phyloP scores from a whole-genome alignment of 2,888 invertebrate genomes.

The Lamellibrachia columna region DNA sequence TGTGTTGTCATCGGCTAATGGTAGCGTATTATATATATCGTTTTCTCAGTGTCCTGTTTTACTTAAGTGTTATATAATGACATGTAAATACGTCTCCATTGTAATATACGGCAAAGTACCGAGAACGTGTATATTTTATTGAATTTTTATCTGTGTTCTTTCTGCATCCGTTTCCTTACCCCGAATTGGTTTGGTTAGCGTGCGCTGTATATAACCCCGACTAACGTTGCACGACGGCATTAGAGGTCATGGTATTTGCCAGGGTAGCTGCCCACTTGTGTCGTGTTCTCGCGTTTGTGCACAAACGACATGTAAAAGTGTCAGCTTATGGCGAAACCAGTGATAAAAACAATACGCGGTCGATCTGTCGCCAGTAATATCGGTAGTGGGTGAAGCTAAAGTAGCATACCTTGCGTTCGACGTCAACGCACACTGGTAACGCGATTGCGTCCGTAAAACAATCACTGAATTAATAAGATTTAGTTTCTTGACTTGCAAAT shows the following conservation, averaged over 20 bases:
- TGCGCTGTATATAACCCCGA: background rate
- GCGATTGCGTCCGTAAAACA: background rate
- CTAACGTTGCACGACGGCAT: background rate
- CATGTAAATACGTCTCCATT: background rate
- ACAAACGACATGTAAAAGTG: background rate
- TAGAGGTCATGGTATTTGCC: background rate
- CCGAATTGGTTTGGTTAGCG: background rate
- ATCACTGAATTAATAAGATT: background rate
- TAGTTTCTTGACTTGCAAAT: background rate
- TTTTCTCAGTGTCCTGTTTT: background rate
- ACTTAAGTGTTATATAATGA: conserved; percentile 3
- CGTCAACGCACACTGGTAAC: background rate
- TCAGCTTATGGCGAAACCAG: conserved; percentile 2
- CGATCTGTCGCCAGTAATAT: background rate
- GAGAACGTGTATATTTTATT: conserved; percentile 11
- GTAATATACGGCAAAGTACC: background rate
- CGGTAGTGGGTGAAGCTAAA: background rate
- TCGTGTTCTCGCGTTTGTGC: background rate
- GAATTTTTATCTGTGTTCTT: background rate
- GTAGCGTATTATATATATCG: background rate
- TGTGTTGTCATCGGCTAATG: background rate
- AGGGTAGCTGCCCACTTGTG: background rate
- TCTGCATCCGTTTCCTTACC: background rate
- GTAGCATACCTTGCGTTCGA: background rate
- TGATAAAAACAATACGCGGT: background rate